Evolutionary conservation across 2,797 vertebrate species (phyloP), one percentile per base, ranked within the genome.

Genomic region (Hephaestus fuliginosus): DNA sequence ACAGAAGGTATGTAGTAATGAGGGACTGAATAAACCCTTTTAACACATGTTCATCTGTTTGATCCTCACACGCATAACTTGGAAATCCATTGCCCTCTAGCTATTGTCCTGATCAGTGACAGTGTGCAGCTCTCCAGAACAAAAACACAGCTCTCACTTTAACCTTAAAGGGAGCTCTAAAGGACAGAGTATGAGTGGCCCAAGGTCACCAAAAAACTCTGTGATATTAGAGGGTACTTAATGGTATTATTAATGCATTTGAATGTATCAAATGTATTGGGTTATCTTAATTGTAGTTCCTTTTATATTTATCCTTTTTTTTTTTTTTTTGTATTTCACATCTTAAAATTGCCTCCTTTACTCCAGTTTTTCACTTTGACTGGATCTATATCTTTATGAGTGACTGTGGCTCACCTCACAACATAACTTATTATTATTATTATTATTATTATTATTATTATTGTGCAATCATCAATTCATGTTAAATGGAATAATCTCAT

Each of bases 21-120:
- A 72, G 20, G 14, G 43, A 15, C 36, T 61, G 10, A 46, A 61
- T 64, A 49, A 52, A 66, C 39, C 33, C 6, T 65, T 77, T 78
- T 63, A 64, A 70, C 52, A 58, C 71, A 77, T 52, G 46, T 51
- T 70, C 18, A 68, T 63, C 64, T 39, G 36, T 77, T 57, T 66
- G n/a, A 71, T 66, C 69, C 46, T 69, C 11, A 49, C 44, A 18
- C 25, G 11, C 15, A 17, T 44, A 7, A 15, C 20, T 5, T 68
- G 1, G 10, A 22, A 68, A 78, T 14, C 3, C 22, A 51, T 44
- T 30, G 0, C 28, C 78, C 46, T 69, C 33, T 33, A 20, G 57
- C 22, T 33, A 33, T 33, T 64, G 39, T 22, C 48, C 70, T 56
- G 46, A 46, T 78, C 39, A 43, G 58, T 70, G 65, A 57, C 9